Evolutionary conservation across 2,797 vertebrate species (phyloP).

Genomic region (Characodon lateralis): DNA sequence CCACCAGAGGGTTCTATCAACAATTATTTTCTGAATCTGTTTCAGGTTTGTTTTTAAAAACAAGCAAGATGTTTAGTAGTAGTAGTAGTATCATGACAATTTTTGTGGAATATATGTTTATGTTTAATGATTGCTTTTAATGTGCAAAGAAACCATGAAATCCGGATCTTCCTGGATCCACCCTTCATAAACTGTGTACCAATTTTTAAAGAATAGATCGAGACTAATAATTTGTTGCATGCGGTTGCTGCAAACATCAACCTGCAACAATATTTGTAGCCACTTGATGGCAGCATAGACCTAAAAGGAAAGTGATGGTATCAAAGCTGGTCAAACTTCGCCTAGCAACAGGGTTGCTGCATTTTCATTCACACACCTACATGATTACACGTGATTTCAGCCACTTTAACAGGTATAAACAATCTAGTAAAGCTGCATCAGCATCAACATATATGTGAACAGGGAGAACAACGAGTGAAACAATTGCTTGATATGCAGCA

Average conservation of each 20-base stretch:
- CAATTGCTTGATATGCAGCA: neutral
- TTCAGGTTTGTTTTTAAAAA: neutral
- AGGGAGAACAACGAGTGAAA: neutral
- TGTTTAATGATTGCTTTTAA: neutral
- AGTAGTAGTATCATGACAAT: too few species aligned
- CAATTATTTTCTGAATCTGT: neutral
- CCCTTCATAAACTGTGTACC: neutral
- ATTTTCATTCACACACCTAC: conserved; percentile 75
- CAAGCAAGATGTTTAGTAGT: neutral
- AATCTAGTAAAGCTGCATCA: conserved; percentile 54
- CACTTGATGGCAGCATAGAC: conserved; percentile 59
- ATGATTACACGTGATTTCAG: conserved; percentile 64
- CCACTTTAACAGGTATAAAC: conserved; percentile 66
- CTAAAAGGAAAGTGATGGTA: conserved; percentile 16
- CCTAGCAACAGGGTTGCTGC: conserved; percentile 73
- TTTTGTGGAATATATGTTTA: neutral
- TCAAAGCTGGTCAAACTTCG: conserved; percentile 50
- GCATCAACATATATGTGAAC: neutral
- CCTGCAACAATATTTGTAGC: conserved; percentile 1
- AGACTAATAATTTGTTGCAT: neutral
- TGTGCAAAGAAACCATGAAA: neutral
- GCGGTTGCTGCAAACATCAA: neutral
- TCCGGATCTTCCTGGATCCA: neutral
- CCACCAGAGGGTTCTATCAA: neutral
- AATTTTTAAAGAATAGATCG: neutral